Evolutionary conservation across 2,797 vertebrate genomes (phyloP), one percentile per base, ranked within the genome.

Genomic region (Sarcoramphus papa): DNA sequence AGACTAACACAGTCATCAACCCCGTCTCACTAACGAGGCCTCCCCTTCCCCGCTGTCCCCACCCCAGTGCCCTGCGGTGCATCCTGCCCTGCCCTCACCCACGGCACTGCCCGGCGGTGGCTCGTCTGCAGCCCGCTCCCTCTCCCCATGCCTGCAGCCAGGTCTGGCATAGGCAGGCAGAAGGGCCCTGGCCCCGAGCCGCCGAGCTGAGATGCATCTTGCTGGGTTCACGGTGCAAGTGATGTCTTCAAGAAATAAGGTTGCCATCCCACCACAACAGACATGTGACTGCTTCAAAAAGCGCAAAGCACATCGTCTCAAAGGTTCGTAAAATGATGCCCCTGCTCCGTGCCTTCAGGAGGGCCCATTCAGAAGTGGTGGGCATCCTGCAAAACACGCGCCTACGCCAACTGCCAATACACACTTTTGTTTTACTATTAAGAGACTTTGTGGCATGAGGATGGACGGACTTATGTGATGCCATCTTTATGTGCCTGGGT

Each of bases 1-100:
- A 63, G 41, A 31, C 47, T 31, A 45, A 70, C 0, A 6, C 20
- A 12, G 20, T 31, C 30, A 64, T n/a, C 50, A n/a, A 27, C 21
- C 2, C 30, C 1, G 0, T 27, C n/a, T 41, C 22, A 15, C 25
- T 45, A 35, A 53, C 0, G 6, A 51, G 50, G 35, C 31, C 22
- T 74, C 33, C 37, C 30, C 30, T 69, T 76, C 43, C 30, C 54
- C 0, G 5, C 56, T 48, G 2, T 45, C 28, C 51, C 69, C 37
- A 51, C 5, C 9, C 16, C 48, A 79, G 48, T 1, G 2, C 57
- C 35, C 65, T 30, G 74, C 3, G 3, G 41, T n/a, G 13, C 4
- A 2, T n/a, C 23, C 7, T 80, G 37, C 33, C 53, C 37, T 56
- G 20, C 57, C 9, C 35, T 41, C 0, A 1, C 22, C n/a, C 30